Percentiles rank a stretch among this genome's conserved stretches.
Conservation (phyloP, 1,140 invertebrate species). For the Plectrocnemia conspersa region DNA sequence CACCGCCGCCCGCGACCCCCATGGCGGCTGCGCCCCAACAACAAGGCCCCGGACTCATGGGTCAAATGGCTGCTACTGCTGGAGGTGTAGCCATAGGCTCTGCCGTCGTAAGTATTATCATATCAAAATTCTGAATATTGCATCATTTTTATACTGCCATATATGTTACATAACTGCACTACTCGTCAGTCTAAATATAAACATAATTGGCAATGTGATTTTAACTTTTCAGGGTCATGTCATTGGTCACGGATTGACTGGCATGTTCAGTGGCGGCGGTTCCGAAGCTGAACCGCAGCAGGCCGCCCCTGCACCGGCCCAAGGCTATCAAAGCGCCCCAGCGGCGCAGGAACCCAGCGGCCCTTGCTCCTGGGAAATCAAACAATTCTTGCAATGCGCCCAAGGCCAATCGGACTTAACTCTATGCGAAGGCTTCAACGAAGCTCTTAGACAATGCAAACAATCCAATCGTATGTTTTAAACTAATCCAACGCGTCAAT, state of each 20-base stretch:
- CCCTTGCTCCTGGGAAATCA: constrained; percentile 82
- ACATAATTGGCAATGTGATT: too few species aligned
- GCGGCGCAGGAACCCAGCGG: constrained; percentile 55
- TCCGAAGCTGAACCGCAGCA: constrained; percentile 53
- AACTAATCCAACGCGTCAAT: background rate
- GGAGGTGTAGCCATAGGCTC: constrained; percentile 86
- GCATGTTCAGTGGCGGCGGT: constrained; percentile 72
- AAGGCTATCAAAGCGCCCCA: constrained; percentile 43
- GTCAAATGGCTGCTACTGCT: constrained; percentile 88
- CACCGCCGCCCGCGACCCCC: constrained; percentile 43
- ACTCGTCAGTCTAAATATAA: too few species aligned
- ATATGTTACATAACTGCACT: background rate
- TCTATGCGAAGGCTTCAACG: constrained; percentile 89
- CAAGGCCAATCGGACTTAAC: constrained; percentile 77
- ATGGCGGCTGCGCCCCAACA: constrained; percentile 55
- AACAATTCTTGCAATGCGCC: constrained; percentile 85
- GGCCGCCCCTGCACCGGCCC: constrained; percentile 40
- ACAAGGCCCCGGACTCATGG: constrained; percentile 65
- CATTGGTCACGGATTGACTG: constrained; percentile 78
- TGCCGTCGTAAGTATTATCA: constrained; percentile 61
- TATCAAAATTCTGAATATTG: too few species aligned
- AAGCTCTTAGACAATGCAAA: constrained; percentile 89
- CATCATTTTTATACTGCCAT: background rate
- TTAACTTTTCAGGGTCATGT: constrained; percentile 64
- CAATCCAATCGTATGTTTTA: constrained; percentile 47